Conservation (phyloP, 2,888 invertebrate species). For the Cosmorhoe ocellata region DNA sequence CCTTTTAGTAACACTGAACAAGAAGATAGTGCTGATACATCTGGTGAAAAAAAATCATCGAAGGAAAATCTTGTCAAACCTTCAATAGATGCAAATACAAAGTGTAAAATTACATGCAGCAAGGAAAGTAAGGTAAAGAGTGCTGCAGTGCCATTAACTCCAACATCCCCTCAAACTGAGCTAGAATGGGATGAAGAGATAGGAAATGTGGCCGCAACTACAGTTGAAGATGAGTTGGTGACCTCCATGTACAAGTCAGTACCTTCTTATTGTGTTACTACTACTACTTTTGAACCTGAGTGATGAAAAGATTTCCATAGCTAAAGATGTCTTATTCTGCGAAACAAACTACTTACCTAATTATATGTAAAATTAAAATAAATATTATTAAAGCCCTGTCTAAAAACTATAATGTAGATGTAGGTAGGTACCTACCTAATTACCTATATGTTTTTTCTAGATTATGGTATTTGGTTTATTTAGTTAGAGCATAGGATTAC, state of each 20-base stretch:
- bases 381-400: too few relatives aligned
- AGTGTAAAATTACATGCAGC: slow-evolving; percentile 39
- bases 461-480: too few relatives aligned
- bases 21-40: neutral
- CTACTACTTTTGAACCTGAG: too few relatives aligned
- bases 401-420: too few relatives aligned
- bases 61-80: neutral
- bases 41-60: neutral
- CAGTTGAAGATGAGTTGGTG: slow-evolving; percentile 80
- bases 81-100: neutral
- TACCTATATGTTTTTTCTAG: too few relatives aligned
- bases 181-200: slow-evolving; percentile 91
- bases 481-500: too few relatives aligned
- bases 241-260: slow-evolving; percentile 72
- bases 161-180: slow-evolving; percentile 67
- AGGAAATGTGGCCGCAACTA: slow-evolving; percentile 76
- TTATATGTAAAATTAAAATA: too few relatives aligned
- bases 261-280: neutral
- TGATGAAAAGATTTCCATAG: too few relatives aligned
- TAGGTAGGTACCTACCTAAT: too few relatives aligned
- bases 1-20: neutral
- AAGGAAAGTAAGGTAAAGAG: slow-evolving; percentile 61
- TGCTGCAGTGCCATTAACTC: slow-evolving; percentile 50
- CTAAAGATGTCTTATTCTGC: too few relatives aligned
- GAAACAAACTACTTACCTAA: too few relatives aligned